Evolutionary conservation across 2,888 invertebrate genomes (phyloP).

Genomic region (Zeuzera pyrina): DNA sequence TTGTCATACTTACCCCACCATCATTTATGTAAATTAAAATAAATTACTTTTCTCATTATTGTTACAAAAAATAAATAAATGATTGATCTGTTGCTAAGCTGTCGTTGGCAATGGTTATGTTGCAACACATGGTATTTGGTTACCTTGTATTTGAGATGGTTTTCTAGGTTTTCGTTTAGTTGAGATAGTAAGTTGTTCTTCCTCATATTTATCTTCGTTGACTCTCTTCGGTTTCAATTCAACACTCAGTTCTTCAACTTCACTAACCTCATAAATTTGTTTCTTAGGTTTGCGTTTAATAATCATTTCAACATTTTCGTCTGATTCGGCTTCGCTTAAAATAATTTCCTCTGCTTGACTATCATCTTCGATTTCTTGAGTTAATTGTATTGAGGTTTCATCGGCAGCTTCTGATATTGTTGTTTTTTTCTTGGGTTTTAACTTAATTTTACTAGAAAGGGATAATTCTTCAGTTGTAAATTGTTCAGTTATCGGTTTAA

Average conservation of each 20-base stretch:
- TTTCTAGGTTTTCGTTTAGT: slow-evolving; percentile 77
- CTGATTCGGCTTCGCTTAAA: slow-evolving; percentile 74
- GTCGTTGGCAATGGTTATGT: too few species aligned
- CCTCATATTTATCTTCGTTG: slow-evolving; percentile 67
- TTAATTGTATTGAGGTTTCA: slow-evolving; percentile 77
- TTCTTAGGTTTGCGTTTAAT: slow-evolving; percentile 66
- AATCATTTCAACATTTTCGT: slow-evolving; percentile 71
- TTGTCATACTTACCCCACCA: too few species aligned
- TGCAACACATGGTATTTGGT: too few species aligned
- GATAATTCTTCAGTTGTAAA: slow-evolving; percentile 82
- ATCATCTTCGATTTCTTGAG: slow-evolving; percentile 76
- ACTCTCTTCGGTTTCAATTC: slow-evolving; percentile 64
- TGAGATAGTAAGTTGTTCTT: slow-evolving; percentile 79
- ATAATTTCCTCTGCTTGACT: slow-evolving; percentile 77
- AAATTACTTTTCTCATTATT: too few species aligned
- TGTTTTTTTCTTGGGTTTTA: slow-evolving; percentile 76
- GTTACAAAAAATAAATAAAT: too few species aligned
- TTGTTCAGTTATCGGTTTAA: slow-evolving; percentile 47
- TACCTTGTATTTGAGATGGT: slow-evolving; percentile 78
- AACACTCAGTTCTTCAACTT: slow-evolving; percentile 74
- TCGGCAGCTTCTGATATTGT: slow-evolving; percentile 78
- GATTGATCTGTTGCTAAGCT: too few species aligned
- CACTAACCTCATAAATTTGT: slow-evolving; percentile 73
- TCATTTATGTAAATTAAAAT: too few species aligned
- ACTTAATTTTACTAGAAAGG: slow-evolving; percentile 79